phyloP scores from a whole-genome alignment of 2,888 invertebrate genomes.

The Hyles lineata region DNA sequence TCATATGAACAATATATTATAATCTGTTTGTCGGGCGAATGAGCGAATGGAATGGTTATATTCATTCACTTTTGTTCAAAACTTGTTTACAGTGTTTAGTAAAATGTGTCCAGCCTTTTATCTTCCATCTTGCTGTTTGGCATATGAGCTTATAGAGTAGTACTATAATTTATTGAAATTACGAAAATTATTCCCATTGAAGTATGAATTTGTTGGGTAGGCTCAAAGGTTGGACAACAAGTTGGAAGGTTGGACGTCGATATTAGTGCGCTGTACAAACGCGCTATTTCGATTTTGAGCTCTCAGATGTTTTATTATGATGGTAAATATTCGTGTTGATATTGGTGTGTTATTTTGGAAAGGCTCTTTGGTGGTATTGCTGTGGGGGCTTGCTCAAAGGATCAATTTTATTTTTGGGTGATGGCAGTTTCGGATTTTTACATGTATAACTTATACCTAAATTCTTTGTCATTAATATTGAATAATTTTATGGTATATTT shows the following conservation, averaged over 20 bases:
- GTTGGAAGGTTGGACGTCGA: not conserved
- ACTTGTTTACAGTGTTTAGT: constrained; percentile 10
- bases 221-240: not conserved
- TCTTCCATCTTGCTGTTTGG: not conserved
- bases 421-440: not conserved
- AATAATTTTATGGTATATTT: no score
- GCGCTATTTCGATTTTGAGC: constrained; percentile 16
- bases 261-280: not conserved
- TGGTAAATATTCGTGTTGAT: constrained; percentile 12
- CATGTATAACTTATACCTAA: not conserved
- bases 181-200: no score
- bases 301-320: constrained; percentile 17
- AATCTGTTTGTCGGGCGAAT: constrained; percentile 32
- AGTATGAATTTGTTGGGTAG: no score
- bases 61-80: constrained; percentile 20
- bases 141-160: not conserved
- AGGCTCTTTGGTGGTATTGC: constrained; percentile 1
- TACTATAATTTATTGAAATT: no score
- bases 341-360: constrained; percentile 13
- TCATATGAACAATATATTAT: constrained; percentile 39
- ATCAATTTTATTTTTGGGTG: not conserved
- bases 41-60: constrained; percentile 35
- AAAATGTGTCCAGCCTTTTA: not conserved
- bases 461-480: no score
- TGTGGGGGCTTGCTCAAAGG: not conserved